Conservation (phyloP, 2,797 vertebrate species). For the Karalla daura region DNA sequence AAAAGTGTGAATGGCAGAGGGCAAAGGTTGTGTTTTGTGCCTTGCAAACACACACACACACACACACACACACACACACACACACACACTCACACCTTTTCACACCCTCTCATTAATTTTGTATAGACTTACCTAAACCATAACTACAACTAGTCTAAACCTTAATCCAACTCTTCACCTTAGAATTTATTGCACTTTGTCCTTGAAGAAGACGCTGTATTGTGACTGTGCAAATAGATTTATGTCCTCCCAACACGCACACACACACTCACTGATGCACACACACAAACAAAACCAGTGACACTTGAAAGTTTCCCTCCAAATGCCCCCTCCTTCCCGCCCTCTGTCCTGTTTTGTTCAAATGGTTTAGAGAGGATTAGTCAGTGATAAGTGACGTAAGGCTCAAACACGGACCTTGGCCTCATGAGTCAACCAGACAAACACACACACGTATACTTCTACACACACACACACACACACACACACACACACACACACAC, state of each 20-base stretch:
- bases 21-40: constrained; percentile 35
- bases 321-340: constrained; percentile 26
- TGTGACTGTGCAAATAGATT: no score
- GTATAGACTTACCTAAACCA: no score
- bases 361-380: constrained; percentile 57
- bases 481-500: constrained; percentile 21
- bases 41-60: neutral
- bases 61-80: constrained; percentile 11
- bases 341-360: constrained; percentile 24
- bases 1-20: constrained; percentile 19
- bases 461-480: constrained; percentile 15
- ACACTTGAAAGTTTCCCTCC: constrained; percentile 45
- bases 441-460: constrained; percentile 24
- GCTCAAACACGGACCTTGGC: constrained; percentile 63
- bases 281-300: neutral
- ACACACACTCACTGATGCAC: constrained; percentile 12
- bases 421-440: constrained; percentile 40
- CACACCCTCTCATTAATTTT: no score
- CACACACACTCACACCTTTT: constrained; percentile 21
- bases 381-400: constrained; percentile 70
- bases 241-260: neutral
- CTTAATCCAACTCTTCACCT: no score
- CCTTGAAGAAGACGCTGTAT: no score
- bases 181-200: no score
- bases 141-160: no score